Evolutionary conservation across 2,113 vertebrate genomes (phyloP), one percentile per base, ranked within the genome.

Genomic region (Lasiurus borealis): DNA sequence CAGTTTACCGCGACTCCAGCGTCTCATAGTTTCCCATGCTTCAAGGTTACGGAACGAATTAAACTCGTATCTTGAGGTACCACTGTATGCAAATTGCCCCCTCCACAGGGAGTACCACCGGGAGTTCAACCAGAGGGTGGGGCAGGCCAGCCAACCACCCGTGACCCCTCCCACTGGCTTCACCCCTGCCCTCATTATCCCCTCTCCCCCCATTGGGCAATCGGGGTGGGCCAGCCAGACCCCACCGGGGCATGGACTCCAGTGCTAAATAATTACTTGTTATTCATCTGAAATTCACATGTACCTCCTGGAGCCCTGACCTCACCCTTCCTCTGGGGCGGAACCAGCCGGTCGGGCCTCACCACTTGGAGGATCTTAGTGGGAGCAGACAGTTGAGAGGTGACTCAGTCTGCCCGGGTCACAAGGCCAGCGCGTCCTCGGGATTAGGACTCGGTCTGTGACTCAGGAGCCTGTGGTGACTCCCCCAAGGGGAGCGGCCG

Each of bases 251-350:
- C 59, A 62, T 0, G 23, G 11, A 62, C 27, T 62, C 59, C 5
- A 23, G 23, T 2, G 54, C 8, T 66, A 66, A 44, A 71, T 89
- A 27, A 19, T n/a, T 11, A 73, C 21, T 83, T 46, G 12, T 72
- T 80, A 27, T 91, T 75, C 19, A 86, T 87, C 54, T 71, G 71
- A 92, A 91, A n/a, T 86, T 89, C 23, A 89, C 4, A 54, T 73
- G 7, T 36, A 36, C 19, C 73, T 27, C 31, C 54, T 68, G 16
- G 46, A 44, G 25, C 88, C 36, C 36, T 54, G 8, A 34, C 16
- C 76, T 66, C 23, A 23, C 10, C 5, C 0, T 10, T 57, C 16
- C 66, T 40, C 16, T 50, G 69, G 36, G 57, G 16, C 66, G 18
- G 59, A 31, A 29, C 62, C 9, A 44, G 29, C n/a, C n/a, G 16